Conservation (phyloP, 2,888 invertebrate species). For the Callimorpha dominula region DNA sequence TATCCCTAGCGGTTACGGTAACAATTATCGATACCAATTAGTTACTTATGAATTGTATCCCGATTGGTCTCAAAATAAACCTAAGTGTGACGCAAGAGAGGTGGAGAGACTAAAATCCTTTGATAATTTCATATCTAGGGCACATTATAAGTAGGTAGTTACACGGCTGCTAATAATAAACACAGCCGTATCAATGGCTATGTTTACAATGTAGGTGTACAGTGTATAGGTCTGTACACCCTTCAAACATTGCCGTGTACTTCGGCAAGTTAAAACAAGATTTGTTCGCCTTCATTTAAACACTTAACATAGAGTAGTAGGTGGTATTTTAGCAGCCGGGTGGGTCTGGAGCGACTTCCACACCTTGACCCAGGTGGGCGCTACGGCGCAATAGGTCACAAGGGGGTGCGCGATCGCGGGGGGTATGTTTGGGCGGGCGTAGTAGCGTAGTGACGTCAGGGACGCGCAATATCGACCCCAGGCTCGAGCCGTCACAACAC, state of each 20-base stretch:
- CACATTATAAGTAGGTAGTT: constrained; percentile 5
- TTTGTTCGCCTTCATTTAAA: constrained; percentile 32
- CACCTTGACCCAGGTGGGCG: constrained; percentile 85
- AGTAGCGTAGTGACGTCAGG: constrained; percentile 86
- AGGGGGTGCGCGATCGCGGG: constrained; percentile 65
- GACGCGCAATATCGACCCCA: constrained; percentile 79
- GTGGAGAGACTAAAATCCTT: background rate
- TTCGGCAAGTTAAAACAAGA: constrained; percentile 31
- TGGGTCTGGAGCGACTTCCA: constrained; percentile 70
- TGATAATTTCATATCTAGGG: constrained; percentile 2
- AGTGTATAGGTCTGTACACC: background rate
- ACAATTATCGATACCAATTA: background rate
- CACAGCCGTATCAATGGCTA: constrained; percentile 37
- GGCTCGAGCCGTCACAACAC: constrained; percentile 79
- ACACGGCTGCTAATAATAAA: constrained; percentile 33
- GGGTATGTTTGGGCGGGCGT: constrained; percentile 84
- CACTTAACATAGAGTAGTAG: constrained; percentile 36
- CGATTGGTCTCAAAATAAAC: background rate
- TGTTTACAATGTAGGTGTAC: constrained; percentile 25
- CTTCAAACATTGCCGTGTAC: constrained; percentile 25
- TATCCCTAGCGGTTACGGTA: too few species aligned
- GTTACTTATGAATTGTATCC: background rate
- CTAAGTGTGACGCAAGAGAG: background rate
- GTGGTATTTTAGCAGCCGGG: constrained; percentile 57
- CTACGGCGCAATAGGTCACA: constrained; percentile 81